Evolutionary conservation across 2,888 invertebrate species (phyloP), one percentile per base, ranked within the genome.

Genomic region (Sphaeridia pumilis): DNA sequence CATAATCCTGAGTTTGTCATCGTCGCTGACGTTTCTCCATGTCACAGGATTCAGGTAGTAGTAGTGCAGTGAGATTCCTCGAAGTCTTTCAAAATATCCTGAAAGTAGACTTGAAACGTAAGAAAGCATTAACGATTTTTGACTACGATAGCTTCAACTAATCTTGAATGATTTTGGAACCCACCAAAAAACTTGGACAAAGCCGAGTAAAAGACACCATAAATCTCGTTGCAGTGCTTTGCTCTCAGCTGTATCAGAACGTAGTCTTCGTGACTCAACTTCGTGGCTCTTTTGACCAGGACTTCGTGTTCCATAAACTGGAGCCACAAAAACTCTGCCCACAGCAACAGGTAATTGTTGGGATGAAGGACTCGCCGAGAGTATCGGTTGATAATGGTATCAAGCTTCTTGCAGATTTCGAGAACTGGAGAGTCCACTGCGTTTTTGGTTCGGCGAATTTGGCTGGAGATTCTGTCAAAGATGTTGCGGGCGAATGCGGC

Each of bases 271-370:
- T 51, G 45, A 12, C 35, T 34, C 20, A 51, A 20, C 2, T 35
- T 17, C 1, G 20, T 14, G 22, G 17, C 7, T 22, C 46, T 45
- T 14, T 28, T 22, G 2, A 25, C 12, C 21, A 42, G 26, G 4
- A 51, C 20, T 14, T 45, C 28, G 24, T 51, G 35, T 21, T 51
- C 51, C 14, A 51, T 21, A 17, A 44, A 51, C 20, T 51, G 51
- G 22, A 51, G 38, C 51, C 51, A 51, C 5, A 51, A 17, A 34
- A 51, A 51, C 27, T 51, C 42, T 2, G 51, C 51, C 51, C 51
- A 51, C 3, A 45, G 17, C 5, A 51, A 20, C 2, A 51, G 45
- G 34, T 51, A 51, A 36, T 51, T 28, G 38, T 51, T 51, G 17
- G 51, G 45, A 27, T 51, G 51, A 10, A 51, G 27, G 20, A 51